Percentiles rank a stretch among this genome's conserved stretches.
phyloP scores from a whole-genome alignment of 2,888 invertebrate species.

The Aporophyla lueneburgensis region DNA sequence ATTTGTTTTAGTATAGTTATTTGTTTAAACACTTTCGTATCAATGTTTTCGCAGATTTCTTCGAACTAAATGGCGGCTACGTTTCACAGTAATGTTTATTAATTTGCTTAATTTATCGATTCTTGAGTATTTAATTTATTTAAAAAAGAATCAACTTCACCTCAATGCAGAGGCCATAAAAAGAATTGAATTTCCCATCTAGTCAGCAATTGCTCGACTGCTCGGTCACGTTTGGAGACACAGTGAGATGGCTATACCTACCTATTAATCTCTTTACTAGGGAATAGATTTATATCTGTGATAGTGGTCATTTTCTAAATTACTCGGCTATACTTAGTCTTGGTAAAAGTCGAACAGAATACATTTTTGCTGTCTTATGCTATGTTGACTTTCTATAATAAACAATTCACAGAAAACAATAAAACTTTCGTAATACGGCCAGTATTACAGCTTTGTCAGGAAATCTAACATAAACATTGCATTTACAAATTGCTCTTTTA shows the following conservation, averaged over 20 bases:
- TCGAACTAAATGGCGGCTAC: not conserved
- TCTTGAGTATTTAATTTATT: not conserved
- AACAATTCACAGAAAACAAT: not conserved
- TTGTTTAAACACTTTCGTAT: not conserved
- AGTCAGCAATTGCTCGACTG: not conserved
- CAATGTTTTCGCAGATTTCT: not conserved
- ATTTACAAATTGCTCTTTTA: not conserved
- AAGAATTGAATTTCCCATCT: constrained; percentile 15
- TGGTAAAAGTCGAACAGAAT: not conserved
- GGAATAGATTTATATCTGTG: not conserved
- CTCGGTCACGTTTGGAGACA: constrained; percentile 40
- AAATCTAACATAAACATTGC: not conserved
- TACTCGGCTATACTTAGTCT: not conserved
- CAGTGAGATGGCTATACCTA: not conserved
- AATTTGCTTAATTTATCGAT: not conserved
- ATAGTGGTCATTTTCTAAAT: not conserved
- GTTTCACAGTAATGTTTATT: not conserved
- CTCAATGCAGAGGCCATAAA: constrained; percentile 1
- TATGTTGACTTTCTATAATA: not conserved
- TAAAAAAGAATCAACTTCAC: not conserved
- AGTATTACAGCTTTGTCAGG: no score
- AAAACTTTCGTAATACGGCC: not conserved
- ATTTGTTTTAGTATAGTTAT: not conserved
- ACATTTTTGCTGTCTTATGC: not conserved
- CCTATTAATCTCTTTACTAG: not conserved